Evolutionary conservation across 2,797 vertebrate species (phyloP).

Genomic region (Parotocinclus haroldoi): DNA sequence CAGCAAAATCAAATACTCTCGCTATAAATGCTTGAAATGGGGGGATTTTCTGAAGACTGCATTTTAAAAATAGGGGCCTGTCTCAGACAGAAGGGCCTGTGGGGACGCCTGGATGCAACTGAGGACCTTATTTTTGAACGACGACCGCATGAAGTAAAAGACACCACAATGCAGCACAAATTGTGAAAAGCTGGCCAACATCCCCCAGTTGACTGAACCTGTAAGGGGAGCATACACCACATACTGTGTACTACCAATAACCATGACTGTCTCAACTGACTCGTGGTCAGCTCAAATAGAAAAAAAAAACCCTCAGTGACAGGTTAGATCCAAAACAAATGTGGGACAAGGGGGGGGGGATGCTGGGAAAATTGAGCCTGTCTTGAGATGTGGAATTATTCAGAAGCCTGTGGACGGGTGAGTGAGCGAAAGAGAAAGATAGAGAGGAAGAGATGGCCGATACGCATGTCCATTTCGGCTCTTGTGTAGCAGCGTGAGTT

Average conservation of each 20-base stretch:
- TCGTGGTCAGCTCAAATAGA: neutral
- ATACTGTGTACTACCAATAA: too few species aligned
- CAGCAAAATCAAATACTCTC: slow-evolving; percentile 27
- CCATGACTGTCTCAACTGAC: too few species aligned
- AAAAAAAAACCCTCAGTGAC: neutral
- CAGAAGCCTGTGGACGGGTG: slow-evolving; percentile 49
- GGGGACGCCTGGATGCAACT: slow-evolving; percentile 42
- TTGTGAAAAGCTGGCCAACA: slow-evolving; percentile 44
- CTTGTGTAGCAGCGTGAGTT: slow-evolving; percentile 66
- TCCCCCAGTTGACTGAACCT: slow-evolving; percentile 43
- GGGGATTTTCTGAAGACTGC: neutral
- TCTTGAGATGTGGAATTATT: slow-evolving; percentile 52
- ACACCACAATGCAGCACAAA: slow-evolving; percentile 28
- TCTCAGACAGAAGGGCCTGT: slow-evolving; percentile 3
- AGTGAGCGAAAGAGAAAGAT: too few species aligned
- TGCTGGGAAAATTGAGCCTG: slow-evolving; percentile 40
- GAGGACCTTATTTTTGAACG: slow-evolving; percentile 49
- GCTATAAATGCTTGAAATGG: too few species aligned
- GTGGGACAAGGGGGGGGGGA: slow-evolving; percentile 41
- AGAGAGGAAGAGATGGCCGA: slow-evolving; percentile 46
- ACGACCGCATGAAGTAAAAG: too few species aligned
- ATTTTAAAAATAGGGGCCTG: too few species aligned
- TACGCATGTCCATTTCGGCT: slow-evolving; percentile 67
- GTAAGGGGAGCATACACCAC: too few species aligned
- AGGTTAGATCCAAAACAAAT: slow-evolving; percentile 5